Base-by-base conservation (phyloP, 2,797 vertebrate genomes). In the Ceryle rudis region DNA sequence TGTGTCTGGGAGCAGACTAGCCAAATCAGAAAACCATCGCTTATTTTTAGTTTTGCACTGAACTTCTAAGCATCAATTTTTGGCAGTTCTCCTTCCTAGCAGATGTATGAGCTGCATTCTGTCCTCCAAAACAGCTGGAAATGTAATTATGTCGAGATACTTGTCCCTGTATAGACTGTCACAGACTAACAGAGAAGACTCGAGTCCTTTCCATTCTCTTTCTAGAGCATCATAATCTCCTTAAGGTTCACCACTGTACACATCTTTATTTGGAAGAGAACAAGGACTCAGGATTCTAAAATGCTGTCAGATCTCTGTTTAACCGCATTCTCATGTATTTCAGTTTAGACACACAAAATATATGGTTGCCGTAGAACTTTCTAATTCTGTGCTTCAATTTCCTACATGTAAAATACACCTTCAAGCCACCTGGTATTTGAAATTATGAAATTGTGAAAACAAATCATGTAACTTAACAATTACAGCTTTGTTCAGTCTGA, bases 1-100 rank as follows among this genome's bases (percentile, higher is more conserved):
- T 74, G 35, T 39, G 65, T 37, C 37, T 89, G 73, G 33, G 31
- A 88, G 57, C 23, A 93, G 65, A 31, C 11, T 39, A 71, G 64
- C 20, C 31, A 78, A 78, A 83, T 61, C 82, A 83, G 69, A 90
- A 90, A 86, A 55, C 1, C 2, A 4, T 31, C 21, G 26, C 19
- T 86, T 92, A 78, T 67, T 83, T 88, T 78, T 60, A 58, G n/a
- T 57, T 90, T 78, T 81, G 28, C 72, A 11, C 49, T 88, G 77
- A 47, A 21, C 41, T 78, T 71, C 35, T 37, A 74, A 74, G 72
- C 6, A 2, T 86, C 72, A 77, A 3, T 35, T 89, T 85, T 55
- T 93, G 84, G 89, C 91, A 79, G n/a, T 52, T 92, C n/a, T 90
- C 33, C 65, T 80, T 86, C 39, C 29, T 42, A 92, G 70, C 47